phyloP scores from a whole-genome alignment of 1,140 invertebrate species.

The Belonocnema kinseyi region DNA sequence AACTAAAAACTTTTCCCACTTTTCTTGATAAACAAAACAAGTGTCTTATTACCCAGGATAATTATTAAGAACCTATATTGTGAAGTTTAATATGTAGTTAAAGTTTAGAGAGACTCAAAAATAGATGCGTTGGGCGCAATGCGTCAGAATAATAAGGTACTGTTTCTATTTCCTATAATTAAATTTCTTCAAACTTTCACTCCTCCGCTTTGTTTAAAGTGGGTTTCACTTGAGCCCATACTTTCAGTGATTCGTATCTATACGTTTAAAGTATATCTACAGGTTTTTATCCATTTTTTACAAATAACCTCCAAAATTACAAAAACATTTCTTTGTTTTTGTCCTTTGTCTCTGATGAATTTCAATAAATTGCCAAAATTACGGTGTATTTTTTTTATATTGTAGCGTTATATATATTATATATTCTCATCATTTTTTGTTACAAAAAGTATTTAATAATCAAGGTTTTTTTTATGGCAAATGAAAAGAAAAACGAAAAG shows the following conservation, averaged over 20 bases:
- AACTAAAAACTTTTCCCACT: not conserved
- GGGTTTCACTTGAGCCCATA: no score
- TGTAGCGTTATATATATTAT: no score
- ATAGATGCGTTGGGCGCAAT: not conserved
- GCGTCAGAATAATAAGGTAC: not conserved
- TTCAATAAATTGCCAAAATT: no score
- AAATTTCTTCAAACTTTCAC: slow-evolving; percentile 22
- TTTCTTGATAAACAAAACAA: not conserved
- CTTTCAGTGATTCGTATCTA: slow-evolving; percentile 2
- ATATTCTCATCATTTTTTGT: no score
- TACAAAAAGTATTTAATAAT: no score
- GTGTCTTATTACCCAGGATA: not conserved
- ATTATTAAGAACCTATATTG: not conserved
- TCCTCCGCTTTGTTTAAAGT: not conserved
- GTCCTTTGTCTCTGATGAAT: no score
- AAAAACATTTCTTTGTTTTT: not conserved
- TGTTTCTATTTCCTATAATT: not conserved
- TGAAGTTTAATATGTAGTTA: not conserved
- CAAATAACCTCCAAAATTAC: not conserved
- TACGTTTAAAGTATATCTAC: not conserved
- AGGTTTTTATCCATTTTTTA: not conserved
- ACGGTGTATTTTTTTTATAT: no score
- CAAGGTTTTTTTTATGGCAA: no score
- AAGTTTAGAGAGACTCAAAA: not conserved
- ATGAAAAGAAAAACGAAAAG: no score